Evolutionary conservation across 2,797 vertebrate genomes (phyloP), one percentile per base, ranked within the genome.

Genomic region (Cichlasoma orientale): DNA sequence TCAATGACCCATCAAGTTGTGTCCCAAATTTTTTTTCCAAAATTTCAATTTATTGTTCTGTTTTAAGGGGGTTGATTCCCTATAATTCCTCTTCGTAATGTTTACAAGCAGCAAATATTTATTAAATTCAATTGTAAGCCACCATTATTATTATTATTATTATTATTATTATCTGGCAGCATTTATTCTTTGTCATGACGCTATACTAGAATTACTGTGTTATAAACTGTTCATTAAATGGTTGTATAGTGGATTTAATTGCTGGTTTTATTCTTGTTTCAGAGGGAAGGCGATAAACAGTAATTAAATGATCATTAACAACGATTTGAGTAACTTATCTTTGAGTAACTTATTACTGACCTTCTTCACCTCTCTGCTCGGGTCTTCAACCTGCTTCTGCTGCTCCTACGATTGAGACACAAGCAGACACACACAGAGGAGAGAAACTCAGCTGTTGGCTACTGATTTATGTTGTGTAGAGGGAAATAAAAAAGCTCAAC

Each of bases 321-420:
- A 68, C 29, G 47, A 56, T 18, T 16, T 36, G 16, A 61, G 4
- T 31, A 16, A 41, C 18, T 52, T 27, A 3, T 7, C 27, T 18
- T 16, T 36, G 16, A 61, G 3, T 31, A 16, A 33, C 18, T 52
- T 27, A 3, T 9, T 1, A 82, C 91, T 57, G 72, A 98, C 97
- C 94, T 98, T 98, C 93, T 98, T 98, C 81, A 98, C 97, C 86
- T 98, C 97, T 73, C 97, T 93, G 59, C 96, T 94, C 1, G 97
- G 96, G 66, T 97, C 97, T 84, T 97, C 97, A 6, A 97, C 95
- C 94, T 95, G 95, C 83, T 72, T 94, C 90, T 96, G 95, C 86
- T 96, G 95, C 93, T 96, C 95, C 93, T 94, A 31, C 2, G 18
- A 58, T 36, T 47, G 36, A 84, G 16, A 56, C 7, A 81, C 36